Evolutionary conservation across 2,888 invertebrate species (phyloP).

Genomic region (Rotaria magnacalcarata): DNA sequence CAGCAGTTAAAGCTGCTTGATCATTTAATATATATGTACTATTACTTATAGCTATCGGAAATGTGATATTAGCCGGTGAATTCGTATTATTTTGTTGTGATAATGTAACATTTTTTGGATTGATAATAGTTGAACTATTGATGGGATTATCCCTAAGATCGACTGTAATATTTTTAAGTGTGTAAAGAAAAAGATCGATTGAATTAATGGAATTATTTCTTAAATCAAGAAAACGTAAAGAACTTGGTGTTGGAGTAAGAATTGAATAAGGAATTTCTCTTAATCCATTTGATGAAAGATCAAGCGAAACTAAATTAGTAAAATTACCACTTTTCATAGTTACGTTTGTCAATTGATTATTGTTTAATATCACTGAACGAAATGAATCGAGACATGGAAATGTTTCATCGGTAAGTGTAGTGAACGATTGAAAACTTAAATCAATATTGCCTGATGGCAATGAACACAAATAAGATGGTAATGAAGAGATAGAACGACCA

Average conservation of each 20-base stretch:
- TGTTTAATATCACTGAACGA: not conserved
- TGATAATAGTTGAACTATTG: constrained; percentile 14
- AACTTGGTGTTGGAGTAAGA: not conserved
- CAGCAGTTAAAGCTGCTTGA: not conserved
- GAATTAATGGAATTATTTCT: not conserved
- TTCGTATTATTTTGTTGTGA: not conserved
- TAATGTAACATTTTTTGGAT: not conserved
- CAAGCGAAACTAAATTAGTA: not conserved
- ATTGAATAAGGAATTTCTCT: not conserved
- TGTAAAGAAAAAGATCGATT: constrained; percentile 8
- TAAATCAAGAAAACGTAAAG: constrained; percentile 21
- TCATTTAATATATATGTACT: not conserved
- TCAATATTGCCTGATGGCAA: not conserved
- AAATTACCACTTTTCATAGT: not conserved
- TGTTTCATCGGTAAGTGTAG: not conserved
- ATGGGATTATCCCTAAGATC: not conserved
- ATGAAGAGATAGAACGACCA: not conserved
- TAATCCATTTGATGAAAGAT: not conserved
- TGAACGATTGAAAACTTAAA: constrained; percentile 7
- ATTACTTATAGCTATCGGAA: not conserved
- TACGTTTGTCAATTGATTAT: not conserved
- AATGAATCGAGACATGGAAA: constrained; percentile 30
- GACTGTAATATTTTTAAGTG: not conserved
- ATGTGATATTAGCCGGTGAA: not conserved
- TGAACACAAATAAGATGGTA: constrained; percentile 3